A percentile compares a stretch with the other conserved stretches of the same genome.
Conservation (phyloP, 1,140 invertebrate genomes). For the Helicoverpa armigera region DNA sequence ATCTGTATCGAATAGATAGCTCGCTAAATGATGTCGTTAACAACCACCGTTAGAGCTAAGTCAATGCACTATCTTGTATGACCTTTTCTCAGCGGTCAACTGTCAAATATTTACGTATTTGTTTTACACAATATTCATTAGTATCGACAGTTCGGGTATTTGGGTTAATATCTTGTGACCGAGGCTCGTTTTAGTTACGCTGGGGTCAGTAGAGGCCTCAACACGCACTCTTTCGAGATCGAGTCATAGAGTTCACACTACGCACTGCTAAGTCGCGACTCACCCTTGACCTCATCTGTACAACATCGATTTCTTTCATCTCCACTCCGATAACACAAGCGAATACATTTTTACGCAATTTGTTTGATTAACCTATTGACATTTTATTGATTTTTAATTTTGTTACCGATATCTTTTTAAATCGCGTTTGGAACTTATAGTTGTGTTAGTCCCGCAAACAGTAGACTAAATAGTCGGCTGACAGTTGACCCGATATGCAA, state of each 20-base stretch:
- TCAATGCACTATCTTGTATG: slow-evolving; percentile 44
- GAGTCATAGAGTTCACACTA: slow-evolving; percentile 15
- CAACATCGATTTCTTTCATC: slow-evolving; percentile 53
- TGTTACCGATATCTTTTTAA: background rate
- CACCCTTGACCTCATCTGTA: slow-evolving; percentile 50
- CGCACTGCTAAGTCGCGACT: background rate
- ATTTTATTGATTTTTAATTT: slow-evolving; percentile 32
- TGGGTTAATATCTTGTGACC: slow-evolving; percentile 25
- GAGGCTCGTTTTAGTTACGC: background rate
- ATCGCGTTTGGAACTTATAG: background rate
- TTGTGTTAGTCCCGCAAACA: background rate
- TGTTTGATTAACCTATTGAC: slow-evolving; percentile 24
- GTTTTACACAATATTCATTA: slow-evolving; percentile 45
- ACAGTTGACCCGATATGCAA: too few species aligned
- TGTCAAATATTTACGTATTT: slow-evolving; percentile 11
- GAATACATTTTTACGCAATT: slow-evolving; percentile 30
- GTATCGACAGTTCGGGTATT: slow-evolving; percentile 27
- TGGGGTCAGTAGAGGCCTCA: background rate
- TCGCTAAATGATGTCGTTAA: slow-evolving; percentile 16
- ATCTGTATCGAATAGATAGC: background rate
- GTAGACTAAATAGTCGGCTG: too few species aligned
- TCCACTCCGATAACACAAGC: slow-evolving; percentile 35
- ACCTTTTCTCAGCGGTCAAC: slow-evolving; percentile 44
- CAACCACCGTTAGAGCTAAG: slow-evolving; percentile 37
- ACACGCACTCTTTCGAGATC: background rate